phyloP scores from a whole-genome alignment of 1,140 invertebrate species.

The Spodoptera litura region DNA sequence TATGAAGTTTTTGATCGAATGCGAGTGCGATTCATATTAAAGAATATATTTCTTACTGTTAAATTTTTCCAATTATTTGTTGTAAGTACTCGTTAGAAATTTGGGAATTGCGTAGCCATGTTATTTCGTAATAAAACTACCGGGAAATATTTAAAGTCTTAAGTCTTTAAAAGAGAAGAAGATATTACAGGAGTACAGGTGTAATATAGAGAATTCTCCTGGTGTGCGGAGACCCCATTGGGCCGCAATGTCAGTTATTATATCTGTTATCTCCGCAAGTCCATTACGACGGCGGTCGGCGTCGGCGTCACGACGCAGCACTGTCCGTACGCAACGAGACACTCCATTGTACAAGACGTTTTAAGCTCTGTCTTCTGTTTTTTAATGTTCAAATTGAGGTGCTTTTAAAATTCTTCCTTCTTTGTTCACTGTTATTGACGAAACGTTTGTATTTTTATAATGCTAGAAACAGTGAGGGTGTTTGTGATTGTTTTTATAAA shows the following conservation, averaged over 20 bases:
- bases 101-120: neutral
- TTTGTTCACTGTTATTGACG: no score
- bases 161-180: neutral
- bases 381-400: constrained; percentile 5
- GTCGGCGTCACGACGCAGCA: neutral
- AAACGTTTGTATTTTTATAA: no score
- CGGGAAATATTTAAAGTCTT: neutral
- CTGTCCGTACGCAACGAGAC: constrained; percentile 3
- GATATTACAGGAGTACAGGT: neutral
- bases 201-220: constrained; percentile 40
- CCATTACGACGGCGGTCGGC: constrained; percentile 50
- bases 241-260: constrained; percentile 56
- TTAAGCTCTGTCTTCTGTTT: neutral
- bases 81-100: neutral
- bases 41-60: neutral
- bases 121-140: neutral
- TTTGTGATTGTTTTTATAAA: no score
- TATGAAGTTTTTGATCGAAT: constrained; percentile 16
- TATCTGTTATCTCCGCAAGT: constrained; percentile 61
- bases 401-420: neutral
- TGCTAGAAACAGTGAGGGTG: no score
- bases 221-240: constrained; percentile 44
- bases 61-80: neutral
- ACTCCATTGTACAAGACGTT: constrained; percentile 17
- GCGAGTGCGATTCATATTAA: neutral